A percentile compares a stretch with the other conserved stretches of the same genome.
Conservation (phyloP, 2,797 vertebrate species). For the Urocyon cinereoargenteus region DNA sequence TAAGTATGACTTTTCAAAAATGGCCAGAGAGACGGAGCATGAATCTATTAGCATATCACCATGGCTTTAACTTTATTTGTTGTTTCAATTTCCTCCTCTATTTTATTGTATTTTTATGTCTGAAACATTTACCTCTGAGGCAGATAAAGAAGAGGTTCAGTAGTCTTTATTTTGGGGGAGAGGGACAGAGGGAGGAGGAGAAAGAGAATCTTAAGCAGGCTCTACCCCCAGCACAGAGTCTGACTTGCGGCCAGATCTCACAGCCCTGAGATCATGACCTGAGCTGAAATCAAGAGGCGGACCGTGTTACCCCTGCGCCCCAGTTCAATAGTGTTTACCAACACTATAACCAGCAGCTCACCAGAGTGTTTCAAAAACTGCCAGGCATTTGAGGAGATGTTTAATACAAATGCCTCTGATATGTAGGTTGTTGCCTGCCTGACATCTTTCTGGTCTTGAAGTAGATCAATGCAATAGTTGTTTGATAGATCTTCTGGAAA, state of each 20-base stretch:
- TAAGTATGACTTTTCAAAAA: slow-evolving; percentile 14
- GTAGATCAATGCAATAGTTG: neutral
- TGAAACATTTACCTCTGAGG: neutral
- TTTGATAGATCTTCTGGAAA: neutral
- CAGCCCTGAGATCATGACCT: neutral
- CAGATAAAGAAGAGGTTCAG: neutral
- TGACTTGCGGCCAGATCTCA: neutral
- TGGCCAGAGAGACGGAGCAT: neutral
- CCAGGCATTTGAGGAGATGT: neutral
- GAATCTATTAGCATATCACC: neutral
- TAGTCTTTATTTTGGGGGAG: neutral
- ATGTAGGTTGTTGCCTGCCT: neutral
- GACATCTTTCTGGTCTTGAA: neutral
- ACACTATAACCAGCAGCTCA: neutral
- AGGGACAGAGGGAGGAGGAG: neutral
- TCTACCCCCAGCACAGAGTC: too few species aligned
- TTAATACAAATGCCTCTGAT: neutral
- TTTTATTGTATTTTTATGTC: neutral
- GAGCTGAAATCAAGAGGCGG: neutral
- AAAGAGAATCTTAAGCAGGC: too few species aligned
- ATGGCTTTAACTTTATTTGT: slow-evolving; percentile 10
- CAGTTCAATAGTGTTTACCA: neutral
- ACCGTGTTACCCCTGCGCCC: neutral
- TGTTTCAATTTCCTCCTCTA: neutral
- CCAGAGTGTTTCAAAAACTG: neutral